phyloP scores from a whole-genome alignment of 2,113 vertebrate genomes.

The Cnemophilus loriae region DNA sequence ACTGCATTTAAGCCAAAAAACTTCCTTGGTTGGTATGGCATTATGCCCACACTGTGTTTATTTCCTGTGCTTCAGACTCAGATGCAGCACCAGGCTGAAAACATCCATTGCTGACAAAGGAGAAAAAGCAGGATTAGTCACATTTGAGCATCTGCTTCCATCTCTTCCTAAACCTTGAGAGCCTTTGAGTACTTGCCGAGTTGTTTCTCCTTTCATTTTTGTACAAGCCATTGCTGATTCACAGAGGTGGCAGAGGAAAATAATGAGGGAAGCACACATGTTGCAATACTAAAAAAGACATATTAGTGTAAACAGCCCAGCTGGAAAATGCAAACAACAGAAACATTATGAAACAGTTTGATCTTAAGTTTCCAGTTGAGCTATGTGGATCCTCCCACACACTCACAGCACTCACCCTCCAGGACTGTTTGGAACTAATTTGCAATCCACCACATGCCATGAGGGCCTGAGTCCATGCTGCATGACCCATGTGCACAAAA shows the following conservation, averaged over 20 bases:
- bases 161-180: neutral
- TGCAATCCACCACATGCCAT: neutral
- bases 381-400: neutral
- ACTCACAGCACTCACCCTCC: neutral
- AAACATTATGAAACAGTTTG: neutral
- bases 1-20: neutral
- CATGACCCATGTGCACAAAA: neutral
- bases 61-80: neutral
- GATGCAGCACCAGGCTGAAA: neutral
- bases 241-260: neutral
- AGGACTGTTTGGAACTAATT: neutral
- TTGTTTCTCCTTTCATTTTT: neutral
- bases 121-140: neutral
- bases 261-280: neutral
- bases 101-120: neutral
- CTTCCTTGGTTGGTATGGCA: neutral
- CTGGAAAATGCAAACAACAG: constrained; percentile 14
- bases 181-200: neutral
- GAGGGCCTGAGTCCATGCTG: neutral
- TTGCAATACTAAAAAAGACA: neutral
- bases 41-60: neutral
- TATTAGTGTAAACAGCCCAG: neutral
- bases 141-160: neutral
- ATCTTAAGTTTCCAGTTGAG: neutral
- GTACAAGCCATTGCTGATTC: neutral